phyloP scores from a whole-genome alignment of 2,113 vertebrate species.

The Dromas ardeola region DNA sequence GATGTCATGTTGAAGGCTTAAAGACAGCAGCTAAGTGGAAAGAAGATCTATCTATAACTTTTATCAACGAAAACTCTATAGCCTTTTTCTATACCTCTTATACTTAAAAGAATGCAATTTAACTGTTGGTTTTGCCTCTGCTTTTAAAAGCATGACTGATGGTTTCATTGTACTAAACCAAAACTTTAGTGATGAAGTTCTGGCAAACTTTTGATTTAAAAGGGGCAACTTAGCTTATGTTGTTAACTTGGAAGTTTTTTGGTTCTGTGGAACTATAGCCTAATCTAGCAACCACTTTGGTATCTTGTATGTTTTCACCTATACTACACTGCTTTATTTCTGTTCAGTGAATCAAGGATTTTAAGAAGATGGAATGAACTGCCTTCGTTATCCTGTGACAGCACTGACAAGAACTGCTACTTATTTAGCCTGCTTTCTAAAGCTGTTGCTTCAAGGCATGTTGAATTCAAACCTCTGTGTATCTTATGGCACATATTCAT shows the following conservation, averaged over 20 bases:
- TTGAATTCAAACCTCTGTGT: not conserved
- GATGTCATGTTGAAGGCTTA: too few species aligned
- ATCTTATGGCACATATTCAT: rapidly evolving
- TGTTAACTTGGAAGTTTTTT: rapidly evolving
- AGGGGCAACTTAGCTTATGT: not conserved
- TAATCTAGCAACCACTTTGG: not conserved
- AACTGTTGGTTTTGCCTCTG: not conserved
- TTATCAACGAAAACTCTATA: not conserved
- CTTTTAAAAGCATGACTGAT: not conserved
- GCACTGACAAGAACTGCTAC: not conserved
- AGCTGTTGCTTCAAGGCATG: not conserved
- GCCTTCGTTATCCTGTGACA: not conserved
- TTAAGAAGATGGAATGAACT: not conserved
- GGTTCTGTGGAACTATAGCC: not conserved
- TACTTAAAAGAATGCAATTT: rapidly evolving
- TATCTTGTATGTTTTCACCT: not conserved
- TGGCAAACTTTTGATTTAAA: not conserved
- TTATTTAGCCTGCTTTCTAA: not conserved
- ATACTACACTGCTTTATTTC: too few species aligned
- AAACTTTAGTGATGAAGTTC: not conserved
- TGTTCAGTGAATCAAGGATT: not conserved
- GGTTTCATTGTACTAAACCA: not conserved
- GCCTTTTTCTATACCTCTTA: rapidly evolving
- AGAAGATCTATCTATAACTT: not conserved
- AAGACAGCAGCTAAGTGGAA: rapidly evolving